Evolutionary conservation across 2,113 vertebrate species (phyloP), one percentile per base, ranked within the genome.

Genomic region (Pungitius pungitius): DNA sequence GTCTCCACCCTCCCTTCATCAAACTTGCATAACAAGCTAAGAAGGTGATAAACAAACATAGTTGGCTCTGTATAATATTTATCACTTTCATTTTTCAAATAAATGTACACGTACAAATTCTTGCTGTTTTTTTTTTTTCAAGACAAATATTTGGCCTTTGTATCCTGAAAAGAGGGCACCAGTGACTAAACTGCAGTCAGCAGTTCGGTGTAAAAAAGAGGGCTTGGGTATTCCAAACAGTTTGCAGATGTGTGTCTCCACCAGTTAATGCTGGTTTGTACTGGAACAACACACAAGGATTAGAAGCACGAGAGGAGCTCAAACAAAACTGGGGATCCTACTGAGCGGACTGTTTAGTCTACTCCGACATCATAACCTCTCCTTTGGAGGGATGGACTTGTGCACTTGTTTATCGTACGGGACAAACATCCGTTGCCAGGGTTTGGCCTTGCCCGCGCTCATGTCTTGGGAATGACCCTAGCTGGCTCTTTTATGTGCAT

Each of bases 241-340:
- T 90, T 95, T 94, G 94, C 96, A 97, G 96, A 96, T 96, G 95
- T 96, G 94, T 94, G 93, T 94, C 83, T 93, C 91, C 90, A 90
- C 86, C 81, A 90, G 92, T 90, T 89, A 81, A 89, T 76, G 81
- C 85, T 63, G 83, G 75, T 85, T n/a, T 82, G 75, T 80, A 74
- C 73, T 80, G 90, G 92, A 95, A 94, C 92, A 95, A 93, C 89
- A 92, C 86, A 3, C 68, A 62, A 22, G 87, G 90, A 90, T 92
- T 89, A 93, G 70, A 85, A 90, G 87, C 81, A 84, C 88, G 55
- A 85, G 81, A 89, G 73, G 57, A 88, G 88, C 87, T 91, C 82
- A 77, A 84, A 84, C 80, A 88, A 87, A 78, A 90, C 80, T 73
- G 71, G 70, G 66, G 80, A 89, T 73, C 82, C 78, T 81, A 82